A percentile compares a stretch with the other conserved stretches of the same genome.
phyloP scores from a whole-genome alignment of 2,888 invertebrate species.

The Coenonympha glycerion region DNA sequence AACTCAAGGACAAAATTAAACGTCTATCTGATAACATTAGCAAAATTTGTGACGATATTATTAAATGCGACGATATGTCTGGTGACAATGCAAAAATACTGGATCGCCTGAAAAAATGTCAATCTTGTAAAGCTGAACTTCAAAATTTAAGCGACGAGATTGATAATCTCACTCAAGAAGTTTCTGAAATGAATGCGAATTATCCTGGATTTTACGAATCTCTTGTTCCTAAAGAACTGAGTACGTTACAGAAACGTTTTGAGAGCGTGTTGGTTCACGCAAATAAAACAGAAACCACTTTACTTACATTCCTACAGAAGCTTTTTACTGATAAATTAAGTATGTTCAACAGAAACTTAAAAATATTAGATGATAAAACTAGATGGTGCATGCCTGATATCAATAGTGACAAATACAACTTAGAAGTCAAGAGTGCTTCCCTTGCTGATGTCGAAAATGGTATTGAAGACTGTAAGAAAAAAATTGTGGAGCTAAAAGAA shows the following conservation, averaged over 20 bases:
- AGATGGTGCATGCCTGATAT: slow-evolving; percentile 93
- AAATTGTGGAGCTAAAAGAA: slow-evolving; percentile 81
- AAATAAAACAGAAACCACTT: slow-evolving; percentile 86
- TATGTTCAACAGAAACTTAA: slow-evolving; percentile 86
- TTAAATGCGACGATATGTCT: slow-evolving; percentile 91
- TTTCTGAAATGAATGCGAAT: slow-evolving; percentile 81
- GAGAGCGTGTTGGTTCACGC: slow-evolving; percentile 86
- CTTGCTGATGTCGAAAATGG: slow-evolving; percentile 84
- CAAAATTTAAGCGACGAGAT: slow-evolving; percentile 80
- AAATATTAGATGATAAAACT: slow-evolving; percentile 89
- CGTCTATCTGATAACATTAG: slow-evolving; percentile 81
- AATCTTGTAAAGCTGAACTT: slow-evolving; percentile 82
- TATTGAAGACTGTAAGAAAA: slow-evolving; percentile 81
- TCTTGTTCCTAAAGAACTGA: slow-evolving; percentile 86
- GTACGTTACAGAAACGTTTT: slow-evolving; percentile 87
- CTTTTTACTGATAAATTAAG: slow-evolving; percentile 89
- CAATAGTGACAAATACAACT: slow-evolving; percentile 91
- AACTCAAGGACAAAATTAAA: slow-evolving; percentile 83
- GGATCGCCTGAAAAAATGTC: slow-evolving; percentile 84
- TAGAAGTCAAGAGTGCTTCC: slow-evolving; percentile 91
- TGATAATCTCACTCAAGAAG: slow-evolving; percentile 80
- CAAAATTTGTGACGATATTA: slow-evolving; percentile 86
- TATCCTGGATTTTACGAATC: slow-evolving; percentile 88
- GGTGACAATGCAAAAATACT: slow-evolving; percentile 91
- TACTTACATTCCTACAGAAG: slow-evolving; percentile 89